Percentiles rank a stretch among this genome's conserved stretches.
Evolutionary conservation across 2,888 invertebrate species (phyloP).

Genomic region (Spatulosminthurus flaviceps): DNA sequence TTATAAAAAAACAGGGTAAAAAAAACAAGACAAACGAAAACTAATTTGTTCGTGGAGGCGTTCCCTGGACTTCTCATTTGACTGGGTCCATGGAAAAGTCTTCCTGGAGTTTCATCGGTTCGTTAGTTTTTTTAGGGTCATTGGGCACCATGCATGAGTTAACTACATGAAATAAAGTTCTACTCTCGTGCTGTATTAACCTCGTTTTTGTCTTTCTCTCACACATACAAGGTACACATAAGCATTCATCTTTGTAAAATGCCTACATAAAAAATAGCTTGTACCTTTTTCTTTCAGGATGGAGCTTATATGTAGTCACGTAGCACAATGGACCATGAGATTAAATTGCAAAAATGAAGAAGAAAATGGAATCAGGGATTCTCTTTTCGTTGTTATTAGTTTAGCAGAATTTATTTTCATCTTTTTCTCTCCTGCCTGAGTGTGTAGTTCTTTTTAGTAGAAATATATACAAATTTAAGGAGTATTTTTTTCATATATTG

Average conservation of each 20-base stretch:
- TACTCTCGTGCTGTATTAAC: constrained; percentile 14
- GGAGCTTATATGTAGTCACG: no score
- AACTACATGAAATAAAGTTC: neutral
- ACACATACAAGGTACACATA: neutral
- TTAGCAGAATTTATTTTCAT: constrained; percentile 16
- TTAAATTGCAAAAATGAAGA: neutral
- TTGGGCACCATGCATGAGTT: constrained; percentile 22
- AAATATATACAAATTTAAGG: constrained; percentile 27
- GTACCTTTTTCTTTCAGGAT: no score
- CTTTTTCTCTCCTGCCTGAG: neutral
- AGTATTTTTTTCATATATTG: constrained; percentile 21
- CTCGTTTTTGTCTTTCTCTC: constrained; percentile 1
- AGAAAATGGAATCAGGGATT: neutral
- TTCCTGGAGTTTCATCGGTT: constrained; percentile 2
- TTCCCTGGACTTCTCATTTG: constrained; percentile 15
- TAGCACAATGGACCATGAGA: neutral
- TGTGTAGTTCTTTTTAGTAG: no score
- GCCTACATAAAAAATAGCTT: no score
- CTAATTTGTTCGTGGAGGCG: constrained; percentile 7
- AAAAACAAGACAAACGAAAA: neutral
- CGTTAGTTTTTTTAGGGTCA: constrained; percentile 26
- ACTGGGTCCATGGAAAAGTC: neutral
- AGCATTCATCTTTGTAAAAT: neutral
- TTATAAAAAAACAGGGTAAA: neutral
- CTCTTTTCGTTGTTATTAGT: neutral